phyloP scores from a whole-genome alignment of 1,140 invertebrate species.

The Scaptomyza hsui region DNA sequence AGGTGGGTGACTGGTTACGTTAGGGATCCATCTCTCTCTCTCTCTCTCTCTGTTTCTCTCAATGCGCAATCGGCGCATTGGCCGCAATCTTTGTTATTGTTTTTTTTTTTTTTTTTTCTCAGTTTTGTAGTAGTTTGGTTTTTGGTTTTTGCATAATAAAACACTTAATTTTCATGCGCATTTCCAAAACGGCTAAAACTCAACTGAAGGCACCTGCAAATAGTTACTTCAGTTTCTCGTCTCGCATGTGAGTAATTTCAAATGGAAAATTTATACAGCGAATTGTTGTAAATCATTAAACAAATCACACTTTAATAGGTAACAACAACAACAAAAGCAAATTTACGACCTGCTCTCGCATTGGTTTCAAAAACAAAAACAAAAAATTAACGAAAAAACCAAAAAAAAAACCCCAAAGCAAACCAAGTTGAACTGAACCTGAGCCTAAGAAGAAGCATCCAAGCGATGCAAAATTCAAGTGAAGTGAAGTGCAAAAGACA shows the following conservation, averaged over 20 bases:
- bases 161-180: conserved; percentile 82
- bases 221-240: conserved; percentile 24
- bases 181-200: conserved; percentile 64
- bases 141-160: conserved; percentile 76
- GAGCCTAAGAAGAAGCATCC: conserved; percentile 64
- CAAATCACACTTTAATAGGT: conserved; percentile 83
- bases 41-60: conserved; percentile 1
- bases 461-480: conserved; percentile 79
- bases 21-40: not conserved
- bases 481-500: conserved; percentile 84
- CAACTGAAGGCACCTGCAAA: conserved; percentile 27
- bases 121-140: conserved; percentile 2
- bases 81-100: conserved; percentile 13
- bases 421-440: conserved; percentile 24
- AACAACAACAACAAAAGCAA: conserved; percentile 63
- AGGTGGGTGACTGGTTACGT: not conserved
- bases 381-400: conserved; percentile 23
- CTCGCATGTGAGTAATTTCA: conserved; percentile 71
- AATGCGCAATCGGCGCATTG: conserved; percentile 68
- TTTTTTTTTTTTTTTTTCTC: not conserved
- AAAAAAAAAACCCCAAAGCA: conserved; percentile 35
- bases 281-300: conserved; percentile 82
- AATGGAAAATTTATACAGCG: conserved; percentile 81
- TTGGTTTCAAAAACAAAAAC: conserved; percentile 28
- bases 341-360: conserved; percentile 59